Percentiles rank a stretch among this genome's conserved stretches.
These are phyloP conservation scores for Microtus oregoni DNA, from an alignment of 2,113 vertebrate genomes.

Conservation along the genomic window DNA sequence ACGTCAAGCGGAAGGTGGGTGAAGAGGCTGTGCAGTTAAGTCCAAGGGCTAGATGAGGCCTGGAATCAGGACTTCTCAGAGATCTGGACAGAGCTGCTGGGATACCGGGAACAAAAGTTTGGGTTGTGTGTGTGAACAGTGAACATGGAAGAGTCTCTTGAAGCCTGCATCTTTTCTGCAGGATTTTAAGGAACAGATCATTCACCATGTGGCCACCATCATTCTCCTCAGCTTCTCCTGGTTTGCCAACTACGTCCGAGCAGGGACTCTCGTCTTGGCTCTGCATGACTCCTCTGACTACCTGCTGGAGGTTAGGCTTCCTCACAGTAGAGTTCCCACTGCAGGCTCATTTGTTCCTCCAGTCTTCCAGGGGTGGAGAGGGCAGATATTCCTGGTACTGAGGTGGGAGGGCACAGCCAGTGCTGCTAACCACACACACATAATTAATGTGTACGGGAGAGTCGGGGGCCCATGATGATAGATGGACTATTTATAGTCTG, in stretches of 20 bases:
- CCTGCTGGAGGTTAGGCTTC: slow-evolving; percentile 84
- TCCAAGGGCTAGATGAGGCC: neutral
- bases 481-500: slow-evolving; percentile 68
- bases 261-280: slow-evolving; percentile 93
- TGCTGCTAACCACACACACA: neutral
- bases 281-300: no score
- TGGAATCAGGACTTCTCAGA: neutral
- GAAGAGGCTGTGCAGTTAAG: neutral
- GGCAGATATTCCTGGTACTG: neutral
- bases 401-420: neutral
- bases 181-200: slow-evolving; percentile 83
- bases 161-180: slow-evolving; percentile 61
- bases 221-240: no score
- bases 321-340: neutral
- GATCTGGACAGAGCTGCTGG: neutral
- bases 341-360: neutral
- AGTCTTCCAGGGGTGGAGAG: neutral
- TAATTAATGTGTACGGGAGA: neutral
- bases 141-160: neutral
- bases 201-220: no score
- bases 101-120: neutral
- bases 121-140: neutral
- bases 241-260: no score
- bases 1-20: slow-evolving; percentile 84
- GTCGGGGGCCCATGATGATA: neutral